Base-by-base conservation (phyloP, 2,797 vertebrate species). In the Spondyliosoma cantharus region DNA sequence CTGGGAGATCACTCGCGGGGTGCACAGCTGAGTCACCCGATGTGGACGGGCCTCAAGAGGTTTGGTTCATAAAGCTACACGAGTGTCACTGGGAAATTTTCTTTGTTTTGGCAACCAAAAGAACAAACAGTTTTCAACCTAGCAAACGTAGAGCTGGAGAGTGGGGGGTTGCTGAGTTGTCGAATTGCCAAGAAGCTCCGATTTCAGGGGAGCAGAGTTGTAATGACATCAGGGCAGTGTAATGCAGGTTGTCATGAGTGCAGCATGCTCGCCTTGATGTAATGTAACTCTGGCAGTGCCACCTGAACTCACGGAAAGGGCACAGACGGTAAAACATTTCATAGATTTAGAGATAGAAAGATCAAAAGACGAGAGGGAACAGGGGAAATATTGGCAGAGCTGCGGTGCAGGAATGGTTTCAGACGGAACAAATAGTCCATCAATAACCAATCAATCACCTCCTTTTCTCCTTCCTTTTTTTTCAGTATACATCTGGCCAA, bases 201-300 rank as follows among this genome's bases (percentile, higher is more conserved):
- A 60, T 90, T 90, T 89, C 83, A 87, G 85, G 79, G 87, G 84
- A 74, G 84, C 70, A 37, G 74, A 85, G 79, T 79, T 85, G 76
- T 85, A 70, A 91, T 93, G 91, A 94, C 91, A 87, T 92, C 88
- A 93, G 85, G 49, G 63, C 74, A 45, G 80, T 88, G 90, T 88
- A 92, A 93, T 88, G 89, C 64, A 68, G 86, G 85, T 89, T 90
- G 89, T 90, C 89, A 86, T 90, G 87, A 86, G 74, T 22, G 29
- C 88, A 83, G 77, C 81, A 85, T 88, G 87, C 79, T 85, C 45
- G 73, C 60, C 80, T 90, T 86, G 81, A 89, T 91, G 87, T 79
- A 90, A 88, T 81, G 84, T 56, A 87, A 89, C 81, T 87, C 82
- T 86, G 64, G 68, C 81, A 80, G 75, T 73, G 80, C 59, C 73